phyloP scores from a whole-genome alignment of 2,888 invertebrate species.

The Lasioglossum morio region DNA sequence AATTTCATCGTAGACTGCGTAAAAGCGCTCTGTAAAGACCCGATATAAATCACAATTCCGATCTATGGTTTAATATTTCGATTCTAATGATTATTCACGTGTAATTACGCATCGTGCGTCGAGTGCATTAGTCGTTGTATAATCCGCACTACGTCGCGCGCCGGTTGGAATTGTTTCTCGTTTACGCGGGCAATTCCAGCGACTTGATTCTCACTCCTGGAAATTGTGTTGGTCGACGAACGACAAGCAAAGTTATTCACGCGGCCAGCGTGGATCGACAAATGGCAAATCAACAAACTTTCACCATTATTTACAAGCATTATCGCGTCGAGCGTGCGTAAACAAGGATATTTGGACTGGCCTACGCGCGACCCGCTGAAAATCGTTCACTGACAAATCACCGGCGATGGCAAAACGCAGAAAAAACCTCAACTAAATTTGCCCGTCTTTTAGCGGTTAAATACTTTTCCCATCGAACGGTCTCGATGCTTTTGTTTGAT shows the following conservation, averaged over 20 bases:
- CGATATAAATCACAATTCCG: not conserved
- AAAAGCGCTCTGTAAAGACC: not conserved
- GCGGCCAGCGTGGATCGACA: constrained; percentile 52
- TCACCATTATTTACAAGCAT: constrained; percentile 64
- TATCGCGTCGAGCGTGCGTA: constrained; percentile 61
- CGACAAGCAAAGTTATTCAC: constrained; percentile 44
- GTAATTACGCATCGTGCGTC: not conserved
- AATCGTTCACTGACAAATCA: constrained; percentile 56
- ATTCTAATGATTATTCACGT: not conserved
- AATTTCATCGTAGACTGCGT: not conserved
- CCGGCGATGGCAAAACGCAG: constrained; percentile 36
- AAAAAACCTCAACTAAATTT: constrained; percentile 58
- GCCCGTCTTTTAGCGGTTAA: constrained; percentile 51
- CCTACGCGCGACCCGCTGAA: constrained; percentile 36
- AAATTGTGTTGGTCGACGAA: constrained; percentile 27
- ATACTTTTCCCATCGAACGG: constrained; percentile 40
- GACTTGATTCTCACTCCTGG: constrained; percentile 18
- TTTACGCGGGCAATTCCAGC: not conserved
- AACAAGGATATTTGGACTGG: constrained; percentile 59
- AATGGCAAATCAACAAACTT: constrained; percentile 65
- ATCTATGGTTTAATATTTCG: not conserved
- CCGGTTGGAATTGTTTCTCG: not conserved
- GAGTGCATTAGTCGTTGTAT: not conserved
- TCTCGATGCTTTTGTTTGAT: constrained; percentile 29
- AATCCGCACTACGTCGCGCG: not conserved